Conservation (phyloP, 2,797 vertebrate genomes). For the Dicrostonyx torquatus region DNA sequence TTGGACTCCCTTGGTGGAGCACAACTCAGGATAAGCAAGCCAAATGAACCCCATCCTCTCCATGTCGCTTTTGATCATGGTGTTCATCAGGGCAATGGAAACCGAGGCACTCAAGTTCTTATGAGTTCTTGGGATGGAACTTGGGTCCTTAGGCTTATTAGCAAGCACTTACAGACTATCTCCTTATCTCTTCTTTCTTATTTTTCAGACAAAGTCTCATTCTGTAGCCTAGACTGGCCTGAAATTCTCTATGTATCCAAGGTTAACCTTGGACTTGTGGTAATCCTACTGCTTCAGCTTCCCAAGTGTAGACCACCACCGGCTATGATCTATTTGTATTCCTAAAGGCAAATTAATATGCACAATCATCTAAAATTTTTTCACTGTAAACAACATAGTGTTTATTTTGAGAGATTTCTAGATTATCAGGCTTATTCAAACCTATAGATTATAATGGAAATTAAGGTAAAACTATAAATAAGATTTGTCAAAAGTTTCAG, state of each 20-base stretch:
- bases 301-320: neutral
- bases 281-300: neutral
- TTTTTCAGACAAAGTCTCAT: neutral
- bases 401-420: conserved; percentile 25
- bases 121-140: too few relatives aligned
- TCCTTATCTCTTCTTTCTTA: neutral
- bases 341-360: conserved; percentile 43
- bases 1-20: neutral
- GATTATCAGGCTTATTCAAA: neutral
- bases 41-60: neutral
- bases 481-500: conserved; percentile 1
- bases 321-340: conserved; percentile 5
- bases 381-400: neutral
- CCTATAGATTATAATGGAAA: conserved; percentile 21
- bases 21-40: neutral
- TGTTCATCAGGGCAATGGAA: neutral
- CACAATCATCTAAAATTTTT: neutral
- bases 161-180: neutral
- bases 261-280: neutral
- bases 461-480: conserved; percentile 48
- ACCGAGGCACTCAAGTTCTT: neutral
- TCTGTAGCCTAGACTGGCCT: neutral
- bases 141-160: neutral
- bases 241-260: neutral
- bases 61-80: neutral